Conservation (phyloP, 2,888 invertebrate species). For the Zaprionus lineosus region DNA sequence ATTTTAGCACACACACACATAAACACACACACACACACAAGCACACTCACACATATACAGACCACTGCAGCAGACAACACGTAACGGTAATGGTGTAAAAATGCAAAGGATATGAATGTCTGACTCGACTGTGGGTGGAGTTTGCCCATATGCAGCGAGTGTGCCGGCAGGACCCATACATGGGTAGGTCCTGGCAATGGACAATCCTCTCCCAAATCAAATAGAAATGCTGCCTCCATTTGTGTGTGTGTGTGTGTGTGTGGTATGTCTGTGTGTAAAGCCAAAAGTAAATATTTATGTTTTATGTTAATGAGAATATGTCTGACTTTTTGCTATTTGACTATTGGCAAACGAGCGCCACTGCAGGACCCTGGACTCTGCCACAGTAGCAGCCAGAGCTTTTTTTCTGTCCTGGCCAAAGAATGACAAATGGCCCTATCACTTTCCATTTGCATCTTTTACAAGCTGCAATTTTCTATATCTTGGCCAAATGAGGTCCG, state of each 20-base stretch:
- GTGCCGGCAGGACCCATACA: slow-evolving; percentile 6
- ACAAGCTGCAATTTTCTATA: too few relatives aligned
- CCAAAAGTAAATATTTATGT: slow-evolving; percentile 81
- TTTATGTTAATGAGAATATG: slow-evolving; percentile 81
- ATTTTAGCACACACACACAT: slow-evolving; percentile 59
- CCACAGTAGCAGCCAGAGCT: slow-evolving; percentile 11
- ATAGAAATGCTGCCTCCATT: slow-evolving; percentile 53
- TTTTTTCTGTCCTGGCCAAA: slow-evolving; percentile 35
- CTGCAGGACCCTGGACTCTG: slow-evolving; percentile 36
- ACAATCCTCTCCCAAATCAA: slow-evolving; percentile 52
- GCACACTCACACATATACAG: background rate
- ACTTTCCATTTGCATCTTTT: too few relatives aligned
- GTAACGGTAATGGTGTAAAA: slow-evolving; percentile 69
- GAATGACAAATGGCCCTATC: slow-evolving; percentile 76
- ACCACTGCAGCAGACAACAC: slow-evolving; percentile 24
- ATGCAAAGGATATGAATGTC: slow-evolving; percentile 59
- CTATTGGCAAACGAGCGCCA: slow-evolving; percentile 70
- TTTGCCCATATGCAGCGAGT: slow-evolving; percentile 1
- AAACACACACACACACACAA: background rate
- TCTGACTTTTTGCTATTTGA: slow-evolving; percentile 81
- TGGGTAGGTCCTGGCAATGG: slow-evolving; percentile 35
- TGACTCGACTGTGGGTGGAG: slow-evolving; percentile 27
- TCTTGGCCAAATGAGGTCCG: too few relatives aligned
- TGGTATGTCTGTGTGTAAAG: slow-evolving; percentile 41
- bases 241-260: slow-evolving; percentile 27